phyloP scores from a whole-genome alignment of 2,113 vertebrate species.

The Megaleporinus macrocephalus region DNA sequence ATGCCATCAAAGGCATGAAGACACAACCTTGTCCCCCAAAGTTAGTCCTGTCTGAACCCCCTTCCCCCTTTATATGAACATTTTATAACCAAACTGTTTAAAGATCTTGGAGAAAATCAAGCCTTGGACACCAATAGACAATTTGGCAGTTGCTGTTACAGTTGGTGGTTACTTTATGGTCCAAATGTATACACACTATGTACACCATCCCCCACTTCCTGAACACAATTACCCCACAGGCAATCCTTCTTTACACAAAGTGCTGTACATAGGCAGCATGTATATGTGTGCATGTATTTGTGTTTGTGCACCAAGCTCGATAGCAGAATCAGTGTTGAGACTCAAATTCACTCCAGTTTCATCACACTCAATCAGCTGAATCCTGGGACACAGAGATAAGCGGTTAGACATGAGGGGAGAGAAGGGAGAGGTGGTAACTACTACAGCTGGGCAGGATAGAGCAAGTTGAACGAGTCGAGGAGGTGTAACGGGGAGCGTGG shows the following conservation, averaged over 20 bases:
- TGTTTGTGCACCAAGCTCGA: conserved; percentile 85
- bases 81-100: not conserved
- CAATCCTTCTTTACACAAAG: conserved; percentile 43
- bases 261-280: conserved; percentile 28
- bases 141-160: conserved; percentile 15
- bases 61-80: not conserved
- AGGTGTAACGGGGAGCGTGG: not conserved
- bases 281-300: not conserved
- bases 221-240: conserved; percentile 71
- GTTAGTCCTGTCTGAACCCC: not conserved
- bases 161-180: conserved; percentile 82
- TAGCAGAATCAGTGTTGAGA: conserved; percentile 88
- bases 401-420: conserved; percentile 42
- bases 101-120: not conserved
- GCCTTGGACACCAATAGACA: not conserved
- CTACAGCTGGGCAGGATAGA: conserved; percentile 27
- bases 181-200: conserved; percentile 98
- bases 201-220: conserved; percentile 85
- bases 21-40: not conserved
- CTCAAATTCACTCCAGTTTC: not conserved
- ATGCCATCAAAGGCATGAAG: not conserved
- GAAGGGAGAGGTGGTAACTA: not conserved
- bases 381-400: conserved; percentile 69
- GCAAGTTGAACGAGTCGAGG: not conserved
- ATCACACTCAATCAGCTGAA: conserved; percentile 63